Evolutionary conservation across 2,888 invertebrate species (phyloP).

Genomic region (Panorpa germanica): DNA sequence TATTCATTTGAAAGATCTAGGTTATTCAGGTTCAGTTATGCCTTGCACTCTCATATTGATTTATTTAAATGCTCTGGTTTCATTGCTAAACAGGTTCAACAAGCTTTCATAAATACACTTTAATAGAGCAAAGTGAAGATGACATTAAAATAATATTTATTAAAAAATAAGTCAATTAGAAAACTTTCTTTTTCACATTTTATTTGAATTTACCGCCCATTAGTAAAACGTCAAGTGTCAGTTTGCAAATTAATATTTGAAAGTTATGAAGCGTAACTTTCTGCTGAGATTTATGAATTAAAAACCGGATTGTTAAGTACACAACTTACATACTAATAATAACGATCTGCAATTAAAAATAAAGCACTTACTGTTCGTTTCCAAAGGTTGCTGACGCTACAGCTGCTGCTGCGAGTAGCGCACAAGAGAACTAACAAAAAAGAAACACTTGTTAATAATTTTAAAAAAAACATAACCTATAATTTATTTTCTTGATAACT

Average conservation of each 20-base stretch:
- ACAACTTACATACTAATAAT: constrained; percentile 13
- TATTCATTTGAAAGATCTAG: too few species aligned
- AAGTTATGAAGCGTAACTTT: background rate
- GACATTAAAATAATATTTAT: background rate
- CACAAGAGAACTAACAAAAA: constrained; percentile 28
- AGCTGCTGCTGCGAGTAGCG: constrained; percentile 27
- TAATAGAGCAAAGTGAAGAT: background rate
- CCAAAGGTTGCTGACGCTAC: constrained; percentile 31
- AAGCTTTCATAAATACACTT: too few species aligned
- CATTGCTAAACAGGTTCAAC: too few species aligned
- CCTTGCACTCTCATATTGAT: too few species aligned
- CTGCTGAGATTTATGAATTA: background rate
- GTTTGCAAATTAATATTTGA: background rate
- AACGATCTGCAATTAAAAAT: constrained; percentile 10
- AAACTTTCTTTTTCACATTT: background rate
- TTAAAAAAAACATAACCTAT: too few species aligned
- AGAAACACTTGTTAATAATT: too few species aligned
- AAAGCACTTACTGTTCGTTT: constrained; percentile 30
- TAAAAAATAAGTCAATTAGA: background rate
- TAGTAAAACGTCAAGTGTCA: constrained; percentile 1
- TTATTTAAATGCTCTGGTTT: too few species aligned
- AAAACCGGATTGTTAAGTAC: constrained; percentile 10
- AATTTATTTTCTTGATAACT: too few species aligned
- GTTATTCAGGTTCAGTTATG: too few species aligned
- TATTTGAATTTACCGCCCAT: background rate